phyloP scores from a whole-genome alignment of 2,797 vertebrate genomes.

The Perdix hodgsoniae region DNA sequence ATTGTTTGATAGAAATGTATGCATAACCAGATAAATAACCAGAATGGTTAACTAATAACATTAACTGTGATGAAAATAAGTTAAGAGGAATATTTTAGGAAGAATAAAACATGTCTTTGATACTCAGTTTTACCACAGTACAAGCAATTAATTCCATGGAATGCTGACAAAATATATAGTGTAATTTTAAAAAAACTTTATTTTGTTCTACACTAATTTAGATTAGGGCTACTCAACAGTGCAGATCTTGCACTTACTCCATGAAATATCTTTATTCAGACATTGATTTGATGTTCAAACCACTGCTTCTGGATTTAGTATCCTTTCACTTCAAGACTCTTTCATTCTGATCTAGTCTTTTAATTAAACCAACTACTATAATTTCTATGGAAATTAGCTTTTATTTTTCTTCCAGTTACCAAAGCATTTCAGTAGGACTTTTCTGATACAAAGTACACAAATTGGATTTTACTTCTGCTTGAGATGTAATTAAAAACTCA shows the following conservation, averaged over 20 bases:
- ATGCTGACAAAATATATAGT: slow-evolving; percentile 47
- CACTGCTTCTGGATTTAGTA: slow-evolving; percentile 66
- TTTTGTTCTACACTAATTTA: slow-evolving; percentile 51
- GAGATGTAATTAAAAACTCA: slow-evolving; percentile 86
- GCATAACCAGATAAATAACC: not conserved
- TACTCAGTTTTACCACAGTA: slow-evolving; percentile 20
- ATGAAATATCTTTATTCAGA: slow-evolving; percentile 64
- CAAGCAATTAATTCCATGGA: slow-evolving; percentile 46
- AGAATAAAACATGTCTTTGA: slow-evolving; percentile 47
- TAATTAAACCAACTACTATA: slow-evolving; percentile 81
- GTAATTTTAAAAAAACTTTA: slow-evolving; percentile 44
- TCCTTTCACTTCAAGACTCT: slow-evolving; percentile 58
- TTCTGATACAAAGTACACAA: slow-evolving; percentile 78
- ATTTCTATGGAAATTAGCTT: slow-evolving; percentile 81
- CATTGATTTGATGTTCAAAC: slow-evolving; percentile 59
- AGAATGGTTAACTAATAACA: slow-evolving; percentile 6
- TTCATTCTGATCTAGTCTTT: slow-evolving; percentile 74
- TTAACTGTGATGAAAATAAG: slow-evolving; percentile 35
- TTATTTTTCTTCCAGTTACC: slow-evolving; percentile 78
- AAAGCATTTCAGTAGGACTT: slow-evolving; percentile 78
- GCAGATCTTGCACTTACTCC: slow-evolving; percentile 54
- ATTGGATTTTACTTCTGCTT: slow-evolving; percentile 82
- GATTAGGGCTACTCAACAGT: slow-evolving; percentile 44
- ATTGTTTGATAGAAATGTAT: not conserved
- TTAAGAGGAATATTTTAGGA: slow-evolving; percentile 34